Evolutionary conservation across 2,888 invertebrate species (phyloP).

Genomic region (Melipona beecheii): DNA sequence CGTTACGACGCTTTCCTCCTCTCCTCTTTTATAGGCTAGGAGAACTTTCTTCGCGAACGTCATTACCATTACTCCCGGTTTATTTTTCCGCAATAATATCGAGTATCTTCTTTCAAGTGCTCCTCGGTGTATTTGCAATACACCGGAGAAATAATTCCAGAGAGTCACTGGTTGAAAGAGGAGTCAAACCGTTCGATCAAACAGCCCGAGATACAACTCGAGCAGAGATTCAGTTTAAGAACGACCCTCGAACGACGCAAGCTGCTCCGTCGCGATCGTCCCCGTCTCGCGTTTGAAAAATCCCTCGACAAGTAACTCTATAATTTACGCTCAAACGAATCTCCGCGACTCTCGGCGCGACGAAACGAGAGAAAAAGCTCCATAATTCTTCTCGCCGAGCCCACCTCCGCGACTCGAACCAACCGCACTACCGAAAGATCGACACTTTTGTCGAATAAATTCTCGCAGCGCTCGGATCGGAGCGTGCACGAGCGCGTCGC

Average conservation of each 20-base stretch:
- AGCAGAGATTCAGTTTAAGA: no score
- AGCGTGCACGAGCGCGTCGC: neutral
- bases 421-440: neutral
- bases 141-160: no score
- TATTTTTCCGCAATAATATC: neutral
- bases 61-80: neutral
- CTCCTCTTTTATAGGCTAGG: neutral
- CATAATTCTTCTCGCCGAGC: neutral
- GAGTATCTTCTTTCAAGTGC: neutral
- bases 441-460: neutral
- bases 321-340: neutral
- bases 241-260: no score
- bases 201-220: no score
- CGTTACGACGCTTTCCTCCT: conserved; percentile 15
- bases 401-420: neutral
- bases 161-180: no score
- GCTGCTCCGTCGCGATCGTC: no score
- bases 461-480: neutral
- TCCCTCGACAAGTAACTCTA: neutral
- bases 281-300: neutral
- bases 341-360: neutral
- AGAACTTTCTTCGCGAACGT: neutral
- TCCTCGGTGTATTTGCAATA: no score
- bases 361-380: neutral
- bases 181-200: no score